A percentile compares a stretch with the other conserved stretches of the same genome.
Conservation (phyloP, 2,888 invertebrate genomes). For the Dynastes grantii region DNA sequence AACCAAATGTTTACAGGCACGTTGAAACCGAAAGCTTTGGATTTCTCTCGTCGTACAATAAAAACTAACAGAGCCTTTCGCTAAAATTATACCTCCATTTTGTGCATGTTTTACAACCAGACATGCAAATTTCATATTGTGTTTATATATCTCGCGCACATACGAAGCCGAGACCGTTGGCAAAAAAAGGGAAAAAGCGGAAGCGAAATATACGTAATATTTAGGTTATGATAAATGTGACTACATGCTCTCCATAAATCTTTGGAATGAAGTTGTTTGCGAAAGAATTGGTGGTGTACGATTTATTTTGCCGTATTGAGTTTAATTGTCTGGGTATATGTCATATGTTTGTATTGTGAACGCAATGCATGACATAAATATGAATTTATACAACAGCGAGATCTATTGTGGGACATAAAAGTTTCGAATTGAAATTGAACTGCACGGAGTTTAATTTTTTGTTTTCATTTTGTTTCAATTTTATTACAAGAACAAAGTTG, state of each 20-base stretch:
- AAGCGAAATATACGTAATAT: slow-evolving; percentile 27
- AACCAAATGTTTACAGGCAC: neutral
- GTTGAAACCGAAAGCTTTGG: neutral
- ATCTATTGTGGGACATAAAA: slow-evolving; percentile 30
- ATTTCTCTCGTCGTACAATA: neutral
- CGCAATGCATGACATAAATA: slow-evolving; percentile 37
- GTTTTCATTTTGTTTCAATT: slow-evolving; percentile 7
- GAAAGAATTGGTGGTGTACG: slow-evolving; percentile 43
- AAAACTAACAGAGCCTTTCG: neutral
- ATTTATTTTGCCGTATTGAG: slow-evolving; percentile 43
- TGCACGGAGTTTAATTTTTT: slow-evolving; percentile 11
- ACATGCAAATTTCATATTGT: slow-evolving; percentile 31
- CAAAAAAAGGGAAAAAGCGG: slow-evolving; percentile 9
- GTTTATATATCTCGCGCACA: slow-evolving; percentile 19
- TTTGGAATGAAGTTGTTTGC: slow-evolving; percentile 34
- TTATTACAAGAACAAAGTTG: neutral
- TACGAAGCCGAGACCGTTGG: neutral
- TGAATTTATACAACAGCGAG: slow-evolving; percentile 34
- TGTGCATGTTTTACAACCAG: slow-evolving; percentile 5
- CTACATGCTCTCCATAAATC: slow-evolving; percentile 42
- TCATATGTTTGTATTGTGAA: slow-evolving; percentile 36
- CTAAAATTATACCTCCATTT: neutral
- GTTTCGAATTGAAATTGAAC: slow-evolving; percentile 19
- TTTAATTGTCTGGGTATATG: slow-evolving; percentile 45
- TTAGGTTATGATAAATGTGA: slow-evolving; percentile 45